These are phyloP conservation scores for Halictus quadricinctus DNA, from an alignment of 2,888 invertebrate species.

Conservation along the genomic window DNA sequence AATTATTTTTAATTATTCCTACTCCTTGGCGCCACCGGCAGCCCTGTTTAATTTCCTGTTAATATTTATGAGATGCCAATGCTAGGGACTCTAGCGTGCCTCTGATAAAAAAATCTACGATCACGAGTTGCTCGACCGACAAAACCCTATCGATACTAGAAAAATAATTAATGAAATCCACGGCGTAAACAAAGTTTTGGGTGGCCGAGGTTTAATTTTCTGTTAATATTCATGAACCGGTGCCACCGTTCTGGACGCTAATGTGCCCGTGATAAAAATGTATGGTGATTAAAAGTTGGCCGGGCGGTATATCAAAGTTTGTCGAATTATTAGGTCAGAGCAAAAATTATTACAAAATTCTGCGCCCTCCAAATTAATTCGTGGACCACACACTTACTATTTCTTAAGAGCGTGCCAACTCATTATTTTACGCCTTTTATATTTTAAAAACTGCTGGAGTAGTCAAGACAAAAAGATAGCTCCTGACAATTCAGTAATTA, in stretches of 20 bases:
- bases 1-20: constrained; percentile 6
- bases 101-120: not conserved
- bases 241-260: not conserved
- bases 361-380: not conserved
- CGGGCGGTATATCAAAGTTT: not conserved
- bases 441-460: too few relatives aligned
- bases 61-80: constrained; percentile 5
- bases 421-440: not conserved
- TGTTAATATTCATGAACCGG: not conserved
- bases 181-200: not conserved
- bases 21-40: not conserved
- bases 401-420: too few relatives aligned
- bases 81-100: not conserved
- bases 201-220: not conserved
- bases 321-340: not conserved
- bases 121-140: not conserved
- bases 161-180: not conserved
- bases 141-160: not conserved
- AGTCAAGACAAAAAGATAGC: too few relatives aligned
- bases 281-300: not conserved
- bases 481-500: too few relatives aligned
- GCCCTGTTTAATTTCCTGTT: not conserved
- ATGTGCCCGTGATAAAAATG: not conserved
- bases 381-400: too few relatives aligned
- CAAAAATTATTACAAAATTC: not conserved